Percentiles rank a stretch among this genome's conserved stretches.
Conservation (phyloP, 2,797 vertebrate genomes). For the Oreochromis mossambicus region DNA sequence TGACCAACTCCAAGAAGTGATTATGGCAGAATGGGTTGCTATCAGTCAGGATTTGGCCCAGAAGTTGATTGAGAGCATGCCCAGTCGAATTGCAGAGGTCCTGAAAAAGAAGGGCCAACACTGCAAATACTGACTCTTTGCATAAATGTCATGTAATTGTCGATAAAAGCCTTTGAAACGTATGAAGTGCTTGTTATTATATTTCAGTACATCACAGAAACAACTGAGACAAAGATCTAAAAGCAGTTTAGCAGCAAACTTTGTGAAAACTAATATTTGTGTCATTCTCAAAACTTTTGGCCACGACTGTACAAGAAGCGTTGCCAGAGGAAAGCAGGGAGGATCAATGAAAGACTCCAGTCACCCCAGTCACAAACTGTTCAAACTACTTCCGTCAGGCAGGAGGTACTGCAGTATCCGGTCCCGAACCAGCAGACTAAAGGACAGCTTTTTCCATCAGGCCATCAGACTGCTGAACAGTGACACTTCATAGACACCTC, state of each 20-base stretch:
- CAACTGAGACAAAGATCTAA: not conserved
- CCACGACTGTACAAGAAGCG: not conserved
- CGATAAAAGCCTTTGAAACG: not conserved
- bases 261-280: not conserved
- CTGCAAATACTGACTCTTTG: not conserved
- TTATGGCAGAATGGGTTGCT: fast-evolving
- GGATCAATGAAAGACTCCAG: not conserved
- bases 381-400: not conserved
- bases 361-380: not conserved
- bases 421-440: not conserved
- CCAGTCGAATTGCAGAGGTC: not conserved
- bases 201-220: not conserved
- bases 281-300: not conserved
- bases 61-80: not conserved
- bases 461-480: not conserved
- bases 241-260: not conserved
- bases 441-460: not conserved
- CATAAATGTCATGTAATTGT: not conserved
- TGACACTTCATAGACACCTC: not conserved
- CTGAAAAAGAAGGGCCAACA: not conserved
- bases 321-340: not conserved
- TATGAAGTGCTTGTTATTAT: not conserved
- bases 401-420: not conserved
- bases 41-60: not conserved
- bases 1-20: not conserved